Evolutionary conservation across 37 sponge, comb jelly and placozoan species (phyloP), one percentile per base, ranked within the genome.

Genomic region (Amphimedon queenslandica): DNA sequence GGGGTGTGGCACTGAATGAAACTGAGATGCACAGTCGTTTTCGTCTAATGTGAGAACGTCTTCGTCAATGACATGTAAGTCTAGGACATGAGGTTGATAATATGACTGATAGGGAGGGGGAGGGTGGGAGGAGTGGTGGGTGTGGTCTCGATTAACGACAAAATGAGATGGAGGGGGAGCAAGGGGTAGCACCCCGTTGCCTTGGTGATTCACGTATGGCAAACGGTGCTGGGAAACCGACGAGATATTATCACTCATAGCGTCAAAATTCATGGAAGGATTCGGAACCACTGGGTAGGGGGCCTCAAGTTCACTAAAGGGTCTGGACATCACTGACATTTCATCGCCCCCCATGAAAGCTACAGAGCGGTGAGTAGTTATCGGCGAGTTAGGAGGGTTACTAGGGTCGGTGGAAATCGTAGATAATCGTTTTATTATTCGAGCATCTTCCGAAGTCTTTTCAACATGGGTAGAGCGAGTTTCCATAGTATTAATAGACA

Each of bases 381-480:
- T 47, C 5, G 61, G 61, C 21, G 61, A 60, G 61, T 60, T 60
- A n/a, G 61, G 61, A 6, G 61, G 61, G 28, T 60, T 60, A 25
- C 27, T 11, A 25, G 61, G 61, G 13, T 47, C 53, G 8, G 53
- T 47, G 13, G 53, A 47, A 18, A 47, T 8, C 13, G 53, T 47
- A 47, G 53, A 47, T 13, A 47, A 47, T 11, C 61, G 21, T 11
- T n/a, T 11, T 6, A 25, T 60, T 6, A 60, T 25, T 6, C 27
- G 27, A 11, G 27, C 27, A 5, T 60, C 61, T 25, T 60, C 5
- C 27, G 61, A 60, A 25, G 21, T n/a, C 21, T 60, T 11, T 25
- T 11, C 27, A 25, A 60, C 61, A 60, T 11, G 8, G 27, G 61
- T 60, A 25, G 61, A 60, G 61, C 61, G 27, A 60, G 61, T 60